These are phyloP conservation scores for Parthenolecanium corni DNA, from an alignment of 2,888 invertebrate genomes.

Conservation along the genomic window DNA sequence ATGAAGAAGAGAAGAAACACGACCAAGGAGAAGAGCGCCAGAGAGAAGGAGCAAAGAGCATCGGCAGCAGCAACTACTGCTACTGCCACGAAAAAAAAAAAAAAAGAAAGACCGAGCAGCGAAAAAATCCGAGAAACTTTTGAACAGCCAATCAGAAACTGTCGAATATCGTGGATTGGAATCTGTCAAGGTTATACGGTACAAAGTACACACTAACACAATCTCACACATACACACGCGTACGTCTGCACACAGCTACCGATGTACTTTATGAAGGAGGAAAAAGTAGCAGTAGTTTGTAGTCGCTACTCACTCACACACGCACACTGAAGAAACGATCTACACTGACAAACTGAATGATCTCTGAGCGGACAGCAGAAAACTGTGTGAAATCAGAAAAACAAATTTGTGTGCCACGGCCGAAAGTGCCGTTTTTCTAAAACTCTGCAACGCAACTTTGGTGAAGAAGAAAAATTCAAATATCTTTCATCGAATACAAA, in stretches of 20 bases:
- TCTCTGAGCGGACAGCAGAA: slow-evolving; percentile 15
- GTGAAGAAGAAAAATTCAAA: too few relatives aligned
- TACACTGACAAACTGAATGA: too few relatives aligned
- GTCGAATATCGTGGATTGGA: slow-evolving; percentile 18
- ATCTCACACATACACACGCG: too few relatives aligned
- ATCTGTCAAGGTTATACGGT: slow-evolving; percentile 24
- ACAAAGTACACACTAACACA: too few relatives aligned
- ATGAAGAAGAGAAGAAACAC: too few relatives aligned
- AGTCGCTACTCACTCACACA: too few relatives aligned
- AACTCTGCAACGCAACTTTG: slow-evolving; percentile 8
- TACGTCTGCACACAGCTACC: too few relatives aligned
- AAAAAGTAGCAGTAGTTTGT: too few relatives aligned
- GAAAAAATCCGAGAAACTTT: background rate
- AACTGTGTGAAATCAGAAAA: too few relatives aligned
- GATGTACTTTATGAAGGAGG: too few relatives aligned
- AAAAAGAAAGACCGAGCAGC: slow-evolving; percentile 2
- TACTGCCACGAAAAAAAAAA: background rate
- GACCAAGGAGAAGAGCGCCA: slow-evolving; percentile 13
- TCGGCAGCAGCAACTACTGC: background rate
- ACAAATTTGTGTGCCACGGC: slow-evolving; percentile 11
- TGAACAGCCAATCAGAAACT: slow-evolving; percentile 24
- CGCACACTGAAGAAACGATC: too few relatives aligned
- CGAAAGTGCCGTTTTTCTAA: background rate
- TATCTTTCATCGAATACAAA: slow-evolving; percentile 10
- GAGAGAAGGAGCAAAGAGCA: slow-evolving; percentile 1